Evolutionary conservation across 92 coral and sea anemone genomes (phyloP), one percentile per base, ranked within the genome.

Genomic region (Zoanthus sociatus): DNA sequence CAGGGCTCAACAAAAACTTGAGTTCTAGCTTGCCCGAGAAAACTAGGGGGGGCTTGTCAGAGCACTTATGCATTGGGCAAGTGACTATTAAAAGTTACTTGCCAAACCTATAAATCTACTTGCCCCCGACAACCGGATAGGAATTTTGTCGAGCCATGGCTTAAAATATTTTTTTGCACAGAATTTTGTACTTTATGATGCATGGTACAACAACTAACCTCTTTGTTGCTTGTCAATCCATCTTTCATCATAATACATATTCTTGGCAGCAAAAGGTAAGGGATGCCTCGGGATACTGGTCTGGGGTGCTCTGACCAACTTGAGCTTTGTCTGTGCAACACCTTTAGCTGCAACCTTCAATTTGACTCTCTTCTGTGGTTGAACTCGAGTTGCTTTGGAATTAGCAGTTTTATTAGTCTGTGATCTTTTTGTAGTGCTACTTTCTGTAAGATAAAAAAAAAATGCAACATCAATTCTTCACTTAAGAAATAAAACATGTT

Each of bases 191-290:
- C 4, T 37, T 37, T 37, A 37, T 37, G 4, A 37, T 37, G 2
- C 4, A 37, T 37, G 4, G 42, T 37, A 50, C 12, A 50, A 4
- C 66, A 17, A 26, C 69, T 3, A 48, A 96, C 98, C 99, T 92
- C 93, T 90, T 56, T 95, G 94, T 48, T 97, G 99, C 70, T 97
- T 97, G 26, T 95, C 98, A 87, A 97, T 92, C 99, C 99, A 97
- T 63, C 98, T 90, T 77, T 97, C 99, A 87, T 97, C 99, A 77
- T 93, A 97, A 89, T 97, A 97, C 96, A 97, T 95, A 90, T 97
- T 97, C 90, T 95, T 97, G 14, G 99, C 96, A 15, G 98, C 99
- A 90, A 92, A 97, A 1, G 99, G 99, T 93, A 97, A 87, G 21
- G 99, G 99, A 73, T 97, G 99, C 17, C 97, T 94, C 4, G 99